Base-by-base conservation (phyloP, 2,888 invertebrate genomes). In the Nasonia oneida region DNA sequence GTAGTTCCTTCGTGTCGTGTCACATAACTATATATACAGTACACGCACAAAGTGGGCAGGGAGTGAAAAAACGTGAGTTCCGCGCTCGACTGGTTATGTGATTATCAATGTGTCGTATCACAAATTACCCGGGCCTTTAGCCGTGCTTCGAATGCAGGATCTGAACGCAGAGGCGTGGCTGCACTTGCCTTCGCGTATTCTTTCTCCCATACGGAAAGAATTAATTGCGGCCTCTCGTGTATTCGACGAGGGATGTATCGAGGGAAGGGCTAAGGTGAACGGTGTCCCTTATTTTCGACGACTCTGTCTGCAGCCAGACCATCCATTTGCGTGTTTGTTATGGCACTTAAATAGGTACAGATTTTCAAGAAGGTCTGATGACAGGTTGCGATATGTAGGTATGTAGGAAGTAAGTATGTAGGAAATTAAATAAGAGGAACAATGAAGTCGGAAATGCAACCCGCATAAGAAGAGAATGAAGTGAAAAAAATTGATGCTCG, bases 51-150 rank as follows among this genome's bases (percentile, higher is more conserved):
- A 64, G 37, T 14, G 29, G 29, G 14, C 39, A 23, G 50, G 23
- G 50, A 29, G 53, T 57, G 39, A 81, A 76, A 53, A 80, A 33
- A 86, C 83, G 84, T 84, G 83, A 81, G 81, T 83, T 86, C 83
- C 84, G 77, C 42, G 77, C 70, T 39, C 67, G 71, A 61, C 29
- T 29, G 53, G 37, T 61, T 74, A 71, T 37, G 57, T 61, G 84
- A 84, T 86, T 78, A 77, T 86, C 83, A 86, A 81, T 70, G 42
- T 75, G 57, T 74, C 81, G 81, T 23, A 67, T 70, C 81, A 82
- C 84, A 75, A 84, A 82, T 84, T 81, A 80, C 23, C 61, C 70
- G 61, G 82, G 79, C 47, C 74, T 61, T 53, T 71, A 50, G 18
- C 12, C 77, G 85, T 81, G 78, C 61, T 67, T 78, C 47, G 83